A percentile compares a stretch with the other conserved stretches of the same genome.
phyloP scores from a whole-genome alignment of 2,797 vertebrate genomes.

The Tapirus indicus region DNA sequence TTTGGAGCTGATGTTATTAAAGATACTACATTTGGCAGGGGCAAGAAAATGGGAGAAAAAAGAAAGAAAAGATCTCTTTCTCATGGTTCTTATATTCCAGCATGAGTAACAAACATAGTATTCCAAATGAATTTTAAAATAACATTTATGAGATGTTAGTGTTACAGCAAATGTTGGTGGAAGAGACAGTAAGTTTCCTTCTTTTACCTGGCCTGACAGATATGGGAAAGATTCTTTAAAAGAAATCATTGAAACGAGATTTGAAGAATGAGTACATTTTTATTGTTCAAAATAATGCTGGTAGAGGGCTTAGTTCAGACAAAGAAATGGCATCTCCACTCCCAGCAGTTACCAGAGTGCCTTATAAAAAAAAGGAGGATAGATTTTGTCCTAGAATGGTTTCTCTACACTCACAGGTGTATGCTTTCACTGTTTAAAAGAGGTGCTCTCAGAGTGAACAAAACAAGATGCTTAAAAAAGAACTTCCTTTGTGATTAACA shows the following conservation, averaged over 20 bases:
- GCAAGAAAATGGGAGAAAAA: not conserved
- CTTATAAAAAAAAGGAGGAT: not conserved
- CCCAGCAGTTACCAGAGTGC: not conserved
- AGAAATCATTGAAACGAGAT: not conserved
- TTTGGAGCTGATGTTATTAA: not conserved
- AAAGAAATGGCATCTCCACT: not conserved
- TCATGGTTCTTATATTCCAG: not conserved
- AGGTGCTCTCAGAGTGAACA: not conserved
- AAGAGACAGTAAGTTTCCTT: not conserved
- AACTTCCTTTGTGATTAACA: not conserved
- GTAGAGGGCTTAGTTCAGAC: not conserved
- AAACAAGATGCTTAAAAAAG: not conserved
- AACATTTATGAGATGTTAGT: not conserved
- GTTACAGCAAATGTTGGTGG: not conserved
- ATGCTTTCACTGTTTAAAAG: not conserved
- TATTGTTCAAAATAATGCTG: not conserved
- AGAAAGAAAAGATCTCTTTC: not conserved
- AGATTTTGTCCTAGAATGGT: not conserved
- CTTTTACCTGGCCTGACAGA: not conserved
- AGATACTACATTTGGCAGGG: not conserved
- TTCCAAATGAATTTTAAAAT: not conserved
- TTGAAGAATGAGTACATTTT: not conserved
- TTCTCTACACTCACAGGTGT: not conserved
- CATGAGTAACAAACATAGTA: not conserved
- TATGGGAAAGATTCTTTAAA: not conserved